phyloP scores from a whole-genome alignment of 2,797 vertebrate genomes.

The Kryptopterus vitreolus region DNA sequence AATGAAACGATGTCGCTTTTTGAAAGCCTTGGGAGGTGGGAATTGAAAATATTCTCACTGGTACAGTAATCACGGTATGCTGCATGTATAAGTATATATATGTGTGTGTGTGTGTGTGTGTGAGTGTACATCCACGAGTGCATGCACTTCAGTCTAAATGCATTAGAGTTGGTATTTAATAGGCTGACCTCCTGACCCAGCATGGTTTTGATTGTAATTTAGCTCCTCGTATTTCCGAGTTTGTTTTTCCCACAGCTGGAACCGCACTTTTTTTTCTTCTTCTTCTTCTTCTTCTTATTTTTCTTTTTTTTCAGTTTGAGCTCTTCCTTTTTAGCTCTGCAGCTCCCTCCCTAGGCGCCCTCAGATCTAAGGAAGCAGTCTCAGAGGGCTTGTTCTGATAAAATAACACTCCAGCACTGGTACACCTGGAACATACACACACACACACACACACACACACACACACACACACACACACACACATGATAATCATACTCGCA shows the following conservation, averaged over 20 bases:
- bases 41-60: slow-evolving; percentile 62
- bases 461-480: slow-evolving; percentile 50
- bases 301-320: slow-evolving; percentile 65
- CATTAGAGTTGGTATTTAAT: slow-evolving; percentile 54
- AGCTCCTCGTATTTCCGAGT: slow-evolving; percentile 74
- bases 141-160: background rate
- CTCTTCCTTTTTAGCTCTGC: slow-evolving; percentile 72
- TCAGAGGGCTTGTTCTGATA: slow-evolving; percentile 80
- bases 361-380: slow-evolving; percentile 76
- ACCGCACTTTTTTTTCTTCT: slow-evolving; percentile 71
- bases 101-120: background rate
- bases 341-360: slow-evolving; percentile 76
- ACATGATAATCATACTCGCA: slow-evolving; percentile 79
- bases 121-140: background rate
- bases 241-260: slow-evolving; percentile 69
- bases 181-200: slow-evolving; percentile 76
- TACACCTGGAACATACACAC: slow-evolving; percentile 57
- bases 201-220: slow-evolving; percentile 72
- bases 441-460: slow-evolving; percentile 57
- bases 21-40: slow-evolving; percentile 63
- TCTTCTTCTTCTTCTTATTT: slow-evolving; percentile 73
- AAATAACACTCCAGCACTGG: slow-evolving; percentile 74
- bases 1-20: slow-evolving; percentile 48
- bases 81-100: slow-evolving; percentile 17
- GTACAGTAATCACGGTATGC: slow-evolving; percentile 47